Evolutionary conservation across 2,888 invertebrate genomes (phyloP), one percentile per base, ranked within the genome.

Genomic region (Adela reaumurella): DNA sequence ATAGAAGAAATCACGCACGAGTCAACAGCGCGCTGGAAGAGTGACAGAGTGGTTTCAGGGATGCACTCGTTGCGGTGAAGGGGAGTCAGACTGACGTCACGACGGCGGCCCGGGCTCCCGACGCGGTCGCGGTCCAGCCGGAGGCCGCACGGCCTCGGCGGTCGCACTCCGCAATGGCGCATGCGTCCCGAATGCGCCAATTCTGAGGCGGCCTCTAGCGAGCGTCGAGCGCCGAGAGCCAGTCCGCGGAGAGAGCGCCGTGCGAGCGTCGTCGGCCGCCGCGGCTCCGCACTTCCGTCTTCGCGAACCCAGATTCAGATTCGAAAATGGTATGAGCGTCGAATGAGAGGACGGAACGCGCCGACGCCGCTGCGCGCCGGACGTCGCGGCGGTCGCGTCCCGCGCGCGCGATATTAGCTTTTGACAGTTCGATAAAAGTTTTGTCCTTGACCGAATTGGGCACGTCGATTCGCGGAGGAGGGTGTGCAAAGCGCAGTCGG

Each of bases 111-210:
- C 35, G 11, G 6, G 35, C 35, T 35, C 35, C 35, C n/a, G n/a
- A n/a, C n/a, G 35, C n/a, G 35, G 11, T 35, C 35, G 11, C 35
- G 35, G 35, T 35, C 35, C 35, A 35, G 35, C 6, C 35, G 35
- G 35, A 35, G 35, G 35, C 47, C 11, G 19, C 11, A 17, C 19
- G 42, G 20, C 47, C 45, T 10, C 28, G 18, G 2, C 45, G 4
- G 6, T 17, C 29, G 2, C 45, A 8, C 6, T 17, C 29, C 19
- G 43, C 24, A 20, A 24, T 19, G 14, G 51, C 54, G 54, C 54
- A 46, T 45, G 54, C 54, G 54, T 50, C 49, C 20, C 49, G 28
- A 54, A 48, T 52, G 54, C 54, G 54, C 51, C 53, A 52, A 51
- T 51, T 50, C 35, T 14, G 50, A 14, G 29, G 19, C 17, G 19